Conservation (phyloP, 2,797 vertebrate species). For the Oryzias dopingdopingensis region DNA sequence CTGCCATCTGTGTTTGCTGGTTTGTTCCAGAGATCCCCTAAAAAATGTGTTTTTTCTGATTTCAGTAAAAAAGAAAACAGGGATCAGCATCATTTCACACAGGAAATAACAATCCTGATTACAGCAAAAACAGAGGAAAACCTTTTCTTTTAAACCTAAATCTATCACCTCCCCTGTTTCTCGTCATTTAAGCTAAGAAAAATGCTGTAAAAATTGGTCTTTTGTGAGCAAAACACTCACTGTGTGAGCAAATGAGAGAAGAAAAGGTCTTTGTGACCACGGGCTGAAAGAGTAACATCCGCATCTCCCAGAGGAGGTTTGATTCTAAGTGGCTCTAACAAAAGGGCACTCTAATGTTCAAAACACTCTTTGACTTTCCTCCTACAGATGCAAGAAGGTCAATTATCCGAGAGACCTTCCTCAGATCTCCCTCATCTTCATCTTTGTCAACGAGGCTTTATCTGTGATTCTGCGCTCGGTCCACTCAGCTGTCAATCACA, state of each 20-base stretch:
- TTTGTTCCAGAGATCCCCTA: too few species aligned
- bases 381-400: slow-evolving; percentile 88
- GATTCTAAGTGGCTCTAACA: slow-evolving; percentile 4
- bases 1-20: too few species aligned
- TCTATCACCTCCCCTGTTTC: slow-evolving; percentile 16
- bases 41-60: too few species aligned
- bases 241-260: not conserved
- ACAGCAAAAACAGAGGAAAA: too few species aligned
- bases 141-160: slow-evolving; percentile 8
- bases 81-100: not conserved
- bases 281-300: too few species aligned
- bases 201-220: slow-evolving; percentile 39
- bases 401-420: slow-evolving; percentile 89
- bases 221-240: slow-evolving; percentile 14
- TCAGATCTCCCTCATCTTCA: slow-evolving; percentile 96
- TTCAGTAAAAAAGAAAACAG: too few species aligned
- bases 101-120: slow-evolving; percentile 13
- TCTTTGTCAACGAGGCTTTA: slow-evolving; percentile 96
- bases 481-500: slow-evolving; percentile 95
- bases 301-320: not conserved
- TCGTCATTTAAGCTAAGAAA: slow-evolving; percentile 36
- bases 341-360: slow-evolving; percentile 4
- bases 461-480: slow-evolving; percentile 95
- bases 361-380: slow-evolving; percentile 13
- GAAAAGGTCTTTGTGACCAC: too few species aligned